Evolutionary conservation across 2,888 invertebrate species (phyloP).

Genomic region (Mycogona germanica): DNA sequence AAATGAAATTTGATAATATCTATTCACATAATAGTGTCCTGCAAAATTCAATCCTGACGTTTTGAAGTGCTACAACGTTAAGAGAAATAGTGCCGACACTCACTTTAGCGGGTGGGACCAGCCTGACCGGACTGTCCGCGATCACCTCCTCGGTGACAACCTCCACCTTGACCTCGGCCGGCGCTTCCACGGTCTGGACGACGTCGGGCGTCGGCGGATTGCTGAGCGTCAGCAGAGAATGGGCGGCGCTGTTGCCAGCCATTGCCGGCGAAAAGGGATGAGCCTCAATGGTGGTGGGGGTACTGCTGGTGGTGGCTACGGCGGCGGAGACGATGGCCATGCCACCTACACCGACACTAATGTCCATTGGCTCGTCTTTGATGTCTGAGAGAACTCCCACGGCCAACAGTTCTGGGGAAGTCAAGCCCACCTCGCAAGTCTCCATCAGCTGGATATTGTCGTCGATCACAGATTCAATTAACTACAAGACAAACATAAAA

Average conservation of each 20-base stretch:
- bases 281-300: too few species aligned
- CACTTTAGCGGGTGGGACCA: too few species aligned
- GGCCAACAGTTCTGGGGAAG: neutral
- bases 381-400: neutral
- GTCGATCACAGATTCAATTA: neutral
- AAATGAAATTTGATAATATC: neutral
- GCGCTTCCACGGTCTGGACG: neutral
- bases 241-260: neutral
- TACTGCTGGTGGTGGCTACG: too few species aligned
- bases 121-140: too few species aligned
- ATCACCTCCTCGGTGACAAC: too few species aligned
- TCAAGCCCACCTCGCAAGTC: neutral
- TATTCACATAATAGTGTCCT: too few species aligned
- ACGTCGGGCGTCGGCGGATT: constrained; percentile 4
- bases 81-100: too few species aligned
- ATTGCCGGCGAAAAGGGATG: neutral
- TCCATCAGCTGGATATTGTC: neutral
- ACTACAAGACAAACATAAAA: too few species aligned
- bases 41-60: too few species aligned
- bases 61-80: too few species aligned
- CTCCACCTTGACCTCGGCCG: neutral
- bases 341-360: neutral
- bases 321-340: neutral
- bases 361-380: neutral
- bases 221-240: too few species aligned